Base-by-base conservation (phyloP, 1,140 invertebrate species). In the Brachionus koreanus region DNA sequence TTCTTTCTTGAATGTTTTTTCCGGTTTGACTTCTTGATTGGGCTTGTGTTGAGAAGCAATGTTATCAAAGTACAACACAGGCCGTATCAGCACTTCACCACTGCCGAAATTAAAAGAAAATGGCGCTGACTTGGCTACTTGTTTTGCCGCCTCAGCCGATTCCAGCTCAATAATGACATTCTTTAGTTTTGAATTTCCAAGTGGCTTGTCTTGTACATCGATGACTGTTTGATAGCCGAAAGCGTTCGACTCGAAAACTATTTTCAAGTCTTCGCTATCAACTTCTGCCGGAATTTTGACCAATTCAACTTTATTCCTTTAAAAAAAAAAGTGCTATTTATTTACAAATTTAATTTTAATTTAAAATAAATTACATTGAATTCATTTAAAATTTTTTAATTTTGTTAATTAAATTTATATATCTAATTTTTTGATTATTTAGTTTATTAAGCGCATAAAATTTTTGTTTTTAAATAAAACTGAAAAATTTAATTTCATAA, bases 121-220 rank as follows among this genome's bases (percentile, higher is more conserved):
- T 2, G 29, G n/a, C 12, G 13, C 33, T 39, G 16, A 19, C 37
- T 69, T 69, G 35, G 35, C 35, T 5, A 69, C 35, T 69, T 69
- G 33, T 39, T 39, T 69, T 16, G 65, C 65, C 16, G 65, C 65
- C 39, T 69, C 65, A 13, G 65, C 12, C 6, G 10, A 39, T n/a
- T 69, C 35, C 1, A 69, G 37, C 19, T 69, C 65, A 69, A 69
- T 69, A 9, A 69, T n/a, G 16, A 69, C 65, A 69, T 69, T 39
- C 19, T 69, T 69, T 16, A 37, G n/a, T 6, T 69, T 33, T 39
- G 6, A 3, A 16, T 43, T 39, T 5, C 9, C 16, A 7, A 16
- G 0, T 5, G n/a, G 33, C 1, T 42, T n/a, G 33, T 69, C 65
- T 12, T 35, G 37, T 10, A 69, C 9, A 9, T 39, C 5, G 16